Conservation (phyloP, 2,888 invertebrate species). For the Clanis bilineata region DNA sequence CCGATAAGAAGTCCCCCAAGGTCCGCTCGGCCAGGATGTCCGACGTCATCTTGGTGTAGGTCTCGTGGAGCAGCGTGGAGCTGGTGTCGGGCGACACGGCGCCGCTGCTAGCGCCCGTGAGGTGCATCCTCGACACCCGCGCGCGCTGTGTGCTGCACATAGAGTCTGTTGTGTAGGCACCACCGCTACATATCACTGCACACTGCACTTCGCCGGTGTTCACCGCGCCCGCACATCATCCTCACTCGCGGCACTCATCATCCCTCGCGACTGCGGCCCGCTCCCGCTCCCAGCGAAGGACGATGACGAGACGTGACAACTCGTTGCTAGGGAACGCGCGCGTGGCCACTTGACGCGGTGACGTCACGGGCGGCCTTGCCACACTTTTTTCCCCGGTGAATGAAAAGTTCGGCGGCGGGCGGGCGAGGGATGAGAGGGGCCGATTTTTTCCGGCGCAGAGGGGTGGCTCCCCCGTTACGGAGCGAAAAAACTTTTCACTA, state of each 20-base stretch:
- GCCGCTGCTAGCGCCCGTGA: slow-evolving; percentile 76
- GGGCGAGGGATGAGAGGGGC: slow-evolving; percentile 75
- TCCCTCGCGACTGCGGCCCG: slow-evolving; percentile 29
- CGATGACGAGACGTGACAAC: slow-evolving; percentile 49
- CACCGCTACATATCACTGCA: slow-evolving; percentile 63
- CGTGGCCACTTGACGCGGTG: slow-evolving; percentile 78
- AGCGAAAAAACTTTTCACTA: slow-evolving; percentile 80
- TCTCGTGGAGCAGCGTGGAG: slow-evolving; percentile 88
- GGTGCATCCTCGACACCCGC: slow-evolving; percentile 79
- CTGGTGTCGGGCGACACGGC: slow-evolving; percentile 87
- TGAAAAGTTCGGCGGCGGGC: slow-evolving; percentile 84
- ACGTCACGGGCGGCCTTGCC: slow-evolving; percentile 82
- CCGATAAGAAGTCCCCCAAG: slow-evolving; percentile 92
- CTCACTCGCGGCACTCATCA: slow-evolving; percentile 50
- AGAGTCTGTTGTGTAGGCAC: slow-evolving; percentile 51
- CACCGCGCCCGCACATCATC: slow-evolving; percentile 47
- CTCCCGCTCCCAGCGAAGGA: slow-evolving; percentile 30
- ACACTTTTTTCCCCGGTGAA: slow-evolving; percentile 83
- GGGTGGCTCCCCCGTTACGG: slow-evolving; percentile 75
- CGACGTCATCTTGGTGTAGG: slow-evolving; percentile 94
- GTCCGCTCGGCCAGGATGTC: slow-evolving; percentile 94
- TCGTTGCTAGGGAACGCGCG: slow-evolving; percentile 79
- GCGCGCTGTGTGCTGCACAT: slow-evolving; percentile 80
- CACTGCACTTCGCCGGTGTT: slow-evolving; percentile 47
- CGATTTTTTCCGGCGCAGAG: slow-evolving; percentile 75